Conservation (phyloP, 92 coral and sea anemone species). For the Hydrozoanthus gracilis region DNA sequence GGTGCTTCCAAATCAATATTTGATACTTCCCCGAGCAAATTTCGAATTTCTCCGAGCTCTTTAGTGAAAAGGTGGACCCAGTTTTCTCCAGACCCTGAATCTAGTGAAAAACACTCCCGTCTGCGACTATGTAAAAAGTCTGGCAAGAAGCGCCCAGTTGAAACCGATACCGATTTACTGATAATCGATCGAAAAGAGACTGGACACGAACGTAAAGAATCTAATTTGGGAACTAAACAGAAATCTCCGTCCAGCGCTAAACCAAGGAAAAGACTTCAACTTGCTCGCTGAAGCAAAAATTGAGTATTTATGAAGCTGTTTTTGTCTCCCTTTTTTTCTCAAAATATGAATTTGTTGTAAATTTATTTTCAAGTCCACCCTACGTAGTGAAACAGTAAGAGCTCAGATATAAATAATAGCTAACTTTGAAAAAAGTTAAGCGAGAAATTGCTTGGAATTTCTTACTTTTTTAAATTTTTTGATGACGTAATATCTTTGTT, state of each 20-base stretch:
- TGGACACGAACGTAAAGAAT: background rate
- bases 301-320: too few relatives aligned
- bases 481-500: too few relatives aligned
- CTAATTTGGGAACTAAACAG: background rate
- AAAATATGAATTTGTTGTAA: too few relatives aligned
- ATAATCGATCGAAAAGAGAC: background rate
- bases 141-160: background rate
- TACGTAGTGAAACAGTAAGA: too few relatives aligned
- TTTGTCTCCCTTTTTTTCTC: too few relatives aligned
- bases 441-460: too few relatives aligned
- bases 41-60: conserved; percentile 48
- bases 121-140: conserved; percentile 16
- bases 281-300: background rate
- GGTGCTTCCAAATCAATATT: conserved; percentile 36
- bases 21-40: conserved; percentile 40
- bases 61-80: conserved; percentile 49
- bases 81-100: conserved; percentile 29
- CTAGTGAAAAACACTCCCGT: background rate
- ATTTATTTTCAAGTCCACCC: too few relatives aligned
- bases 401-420: too few relatives aligned
- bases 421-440: too few relatives aligned
- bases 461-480: too few relatives aligned
- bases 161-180: background rate
- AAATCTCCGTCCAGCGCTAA: background rate
- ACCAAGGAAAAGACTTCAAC: conserved; percentile 14